Evolutionary conservation across 1,140 invertebrate species (phyloP), one percentile per base, ranked within the genome.

Genomic region (Brachionus asplanchnoidis): DNA sequence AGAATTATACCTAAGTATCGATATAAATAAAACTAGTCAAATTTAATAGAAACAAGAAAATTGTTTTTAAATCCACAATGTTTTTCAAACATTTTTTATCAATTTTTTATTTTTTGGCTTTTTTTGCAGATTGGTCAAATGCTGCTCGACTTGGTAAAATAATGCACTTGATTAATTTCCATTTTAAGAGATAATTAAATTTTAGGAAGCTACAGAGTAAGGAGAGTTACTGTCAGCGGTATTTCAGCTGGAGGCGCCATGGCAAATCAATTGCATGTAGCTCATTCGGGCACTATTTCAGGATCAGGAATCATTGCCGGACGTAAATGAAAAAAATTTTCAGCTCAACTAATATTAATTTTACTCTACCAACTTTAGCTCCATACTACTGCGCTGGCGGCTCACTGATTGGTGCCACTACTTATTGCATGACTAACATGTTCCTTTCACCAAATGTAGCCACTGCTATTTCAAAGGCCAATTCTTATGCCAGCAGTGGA

Each of bases 231-330:
- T 7, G 88, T 90, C 0, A 89, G 89, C 36, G 90, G 90, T 7
- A 87, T 91, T n/a, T 89, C 88, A 3, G 87, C 89, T 42, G 90
- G 90, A 36, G 90, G 87, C 32, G 87, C 87, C 32, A 89, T 90
- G 88, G 89, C 89, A 23, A 87, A 87, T 56, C 90, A 91, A 85
- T 86, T 89, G 46, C 90, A 90, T 86, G 88, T 90, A 6, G 89
- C 88, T 3, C 87, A 86, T 73, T 90, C 89, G 0, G 73, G 73
- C n/a, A 84, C 86, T 6, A 86, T 91, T 23, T 87, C 88, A 85
- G 90, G 89, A 42, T 88, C 86, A 9, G 90, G 89, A 26, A 82
- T 89, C 1, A 86, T 90, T 50, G 89, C 89, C 28, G 89, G 89
- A 87, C 85, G 89, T 90, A 87, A 86, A 79, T 80, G 4, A 23